Base-by-base conservation (phyloP, 1,140 invertebrate genomes). In the Drosophila takahashii region DNA sequence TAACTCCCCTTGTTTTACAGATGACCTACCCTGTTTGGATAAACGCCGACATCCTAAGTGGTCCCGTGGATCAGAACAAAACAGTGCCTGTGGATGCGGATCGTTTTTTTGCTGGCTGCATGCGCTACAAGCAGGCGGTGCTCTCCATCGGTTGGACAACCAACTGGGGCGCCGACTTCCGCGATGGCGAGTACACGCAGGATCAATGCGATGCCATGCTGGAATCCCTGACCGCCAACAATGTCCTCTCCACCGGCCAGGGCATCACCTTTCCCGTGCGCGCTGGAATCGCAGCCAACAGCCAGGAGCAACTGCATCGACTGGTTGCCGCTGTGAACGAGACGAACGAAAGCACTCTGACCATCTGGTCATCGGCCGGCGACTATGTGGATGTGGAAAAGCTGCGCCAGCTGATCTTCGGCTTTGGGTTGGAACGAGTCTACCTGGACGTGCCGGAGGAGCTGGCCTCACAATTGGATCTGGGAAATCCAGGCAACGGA, bases 121-220 rank as follows among this genome's bases (percentile, higher is more conserved):
- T 94, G 15, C 92, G 93, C 44, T 95, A 96, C 65, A 94, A 95
- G 0, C 92, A 95, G 26, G 76, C 79, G 8, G 95, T 95, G 0
- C 91, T 98, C 8, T 98, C 97, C 3, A 93, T 97, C 15, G 98
- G 98, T 13, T 98, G 98, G 98, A 97, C 96, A 2, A 98, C 97
- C 1, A 93, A 93, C 44, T 94, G 94, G 79, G 94, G 93, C 1
- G 90, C 91, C 1, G 92, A 94, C 52, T 72, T 65, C n/a, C 91
- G 92, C 8, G 94, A 93, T 0, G 92, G 94, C 3, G 92, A 93
- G 15, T 98, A 98, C 91, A 95, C 93, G 0, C 83, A 93, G 27
- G 92, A 94, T 0, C 95, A 97, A 39, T 94, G 97, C 0, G 92
- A 95, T 0, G 93, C 93, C 27, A 98, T 98, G 97, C 78, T 95